Base-by-base conservation (phyloP, 2,113 vertebrate species). In the Vimba vimba region DNA sequence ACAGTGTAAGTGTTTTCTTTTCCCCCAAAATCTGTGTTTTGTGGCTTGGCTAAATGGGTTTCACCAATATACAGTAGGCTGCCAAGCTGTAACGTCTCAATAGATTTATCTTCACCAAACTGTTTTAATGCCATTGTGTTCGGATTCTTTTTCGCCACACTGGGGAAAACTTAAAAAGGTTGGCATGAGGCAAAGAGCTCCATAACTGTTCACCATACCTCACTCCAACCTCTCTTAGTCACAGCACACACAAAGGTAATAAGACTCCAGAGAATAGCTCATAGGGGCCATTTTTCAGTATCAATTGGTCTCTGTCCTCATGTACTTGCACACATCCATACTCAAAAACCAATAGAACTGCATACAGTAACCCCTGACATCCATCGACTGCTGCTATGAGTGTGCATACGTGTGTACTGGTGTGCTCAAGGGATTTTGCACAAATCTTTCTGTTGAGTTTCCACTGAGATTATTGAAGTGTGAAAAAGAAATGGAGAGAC, bases 241-340 rank as follows among this genome's bases (percentile, higher is more conserved):
- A 0, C 82, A 88, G 91, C 91, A 88, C 89, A 27, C 86, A 81
- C 87, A 90, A 89, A 39, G 50, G 90, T 94, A 94, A 94, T 94
- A 91, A 88, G 90, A 87, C 92, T 91, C 90, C 43, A 79, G 91
- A 68, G 71, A 86, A 74, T 74, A 52, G 25, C 85, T 27, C 30
- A 82, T 62, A 64, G 43, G 71, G 43, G 68, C 27, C 71, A 86
- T 74, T 86, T 86, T 82, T 82, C 71, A 82, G 71, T 62, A 60
- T 55, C 62, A 12, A 85, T 77, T 79, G 50, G 50, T 73, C 82
- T 57, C 81, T 83, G 64, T 69, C 50, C 47, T 76, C 43, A 9
- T 76, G 55, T 60, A 75, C 36, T 82, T 62, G 27, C 25, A 45
- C 79, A 76, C 57, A 85, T 43, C 21, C n/a, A 33, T 66, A 52